phyloP scores from a whole-genome alignment of 1,140 invertebrate genomes.

The Calliphora vicina region DNA sequence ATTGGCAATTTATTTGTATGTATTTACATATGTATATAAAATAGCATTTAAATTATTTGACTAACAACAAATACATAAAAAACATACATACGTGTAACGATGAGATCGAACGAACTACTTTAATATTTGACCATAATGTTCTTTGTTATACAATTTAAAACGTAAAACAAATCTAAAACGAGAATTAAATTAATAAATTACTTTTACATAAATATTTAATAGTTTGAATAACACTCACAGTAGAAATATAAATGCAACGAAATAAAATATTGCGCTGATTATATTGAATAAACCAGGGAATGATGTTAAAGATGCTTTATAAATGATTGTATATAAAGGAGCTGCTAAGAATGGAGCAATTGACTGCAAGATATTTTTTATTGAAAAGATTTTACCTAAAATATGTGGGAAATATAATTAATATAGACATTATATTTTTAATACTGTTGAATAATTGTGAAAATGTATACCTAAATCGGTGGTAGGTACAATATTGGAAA shows the following conservation, averaged over 20 bases:
- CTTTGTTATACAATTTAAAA: constrained; percentile 52
- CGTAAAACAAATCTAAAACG: constrained; percentile 51
- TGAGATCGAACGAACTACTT: constrained; percentile 42
- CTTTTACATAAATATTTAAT: constrained; percentile 39
- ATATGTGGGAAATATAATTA: neutral
- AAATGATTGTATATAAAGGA: constrained; percentile 70
- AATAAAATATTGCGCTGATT: constrained; percentile 64
- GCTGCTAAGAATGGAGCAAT: constrained; percentile 69
- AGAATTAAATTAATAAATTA: constrained; percentile 14
- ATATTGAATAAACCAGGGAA: constrained; percentile 69
- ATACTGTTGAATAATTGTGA: neutral
- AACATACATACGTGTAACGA: too few relatives aligned
- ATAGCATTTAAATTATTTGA: neutral
- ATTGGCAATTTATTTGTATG: too few relatives aligned
- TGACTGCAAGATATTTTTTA: constrained; percentile 71
- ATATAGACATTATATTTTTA: neutral
- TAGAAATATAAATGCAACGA: constrained; percentile 61
- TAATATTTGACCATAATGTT: constrained; percentile 55
- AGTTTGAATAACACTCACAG: constrained; percentile 64
- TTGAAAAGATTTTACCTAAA: constrained; percentile 70
- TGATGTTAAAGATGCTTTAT: constrained; percentile 66
- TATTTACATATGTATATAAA: too few relatives aligned
- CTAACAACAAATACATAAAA: neutral
- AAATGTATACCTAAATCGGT: constrained; percentile 68
- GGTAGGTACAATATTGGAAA: constrained; percentile 72